These are phyloP conservation scores for Lithophane socia DNA, from an alignment of 2,888 invertebrate genomes.

Conservation along the genomic window DNA sequence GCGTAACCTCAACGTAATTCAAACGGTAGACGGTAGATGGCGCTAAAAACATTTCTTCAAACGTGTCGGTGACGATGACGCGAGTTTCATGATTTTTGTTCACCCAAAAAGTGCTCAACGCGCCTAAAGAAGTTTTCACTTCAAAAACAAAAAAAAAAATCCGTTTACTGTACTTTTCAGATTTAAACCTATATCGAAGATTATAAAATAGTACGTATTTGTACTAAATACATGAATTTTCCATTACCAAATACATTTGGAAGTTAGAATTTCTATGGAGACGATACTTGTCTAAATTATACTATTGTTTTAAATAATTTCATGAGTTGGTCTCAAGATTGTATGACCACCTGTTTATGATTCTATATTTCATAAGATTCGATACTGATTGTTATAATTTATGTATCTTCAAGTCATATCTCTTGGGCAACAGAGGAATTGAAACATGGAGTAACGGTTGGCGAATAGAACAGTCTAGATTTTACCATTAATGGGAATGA, in stretches of 20 bases:
- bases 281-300: slow-evolving; percentile 15
- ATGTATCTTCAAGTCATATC: slow-evolving; percentile 15
- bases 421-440: slow-evolving; percentile 1
- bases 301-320: slow-evolving; percentile 35
- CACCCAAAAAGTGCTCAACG: too few species aligned
- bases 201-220: not conserved
- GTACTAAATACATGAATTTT: not conserved
- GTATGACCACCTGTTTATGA: slow-evolving; percentile 59
- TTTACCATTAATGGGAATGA: not conserved
- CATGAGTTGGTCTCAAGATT: slow-evolving; percentile 55
- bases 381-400: slow-evolving; percentile 5
- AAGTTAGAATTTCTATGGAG: slow-evolving; percentile 14
- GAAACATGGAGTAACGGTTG: not conserved
- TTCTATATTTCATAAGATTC: slow-evolving; percentile 41
- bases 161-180: not conserved
- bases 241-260: slow-evolving; percentile 22
- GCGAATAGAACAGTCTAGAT: not conserved
- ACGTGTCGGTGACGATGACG: too few species aligned
- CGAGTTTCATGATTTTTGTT: too few species aligned
- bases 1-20: too few species aligned
- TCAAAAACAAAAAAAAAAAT: too few species aligned
- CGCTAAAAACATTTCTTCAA: too few species aligned
- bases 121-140: too few species aligned
- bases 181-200: not conserved
- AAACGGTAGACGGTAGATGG: too few species aligned